These are phyloP conservation scores for Avahi laniger DNA, from an alignment of 2,797 vertebrate species.

Conservation along the genomic window DNA sequence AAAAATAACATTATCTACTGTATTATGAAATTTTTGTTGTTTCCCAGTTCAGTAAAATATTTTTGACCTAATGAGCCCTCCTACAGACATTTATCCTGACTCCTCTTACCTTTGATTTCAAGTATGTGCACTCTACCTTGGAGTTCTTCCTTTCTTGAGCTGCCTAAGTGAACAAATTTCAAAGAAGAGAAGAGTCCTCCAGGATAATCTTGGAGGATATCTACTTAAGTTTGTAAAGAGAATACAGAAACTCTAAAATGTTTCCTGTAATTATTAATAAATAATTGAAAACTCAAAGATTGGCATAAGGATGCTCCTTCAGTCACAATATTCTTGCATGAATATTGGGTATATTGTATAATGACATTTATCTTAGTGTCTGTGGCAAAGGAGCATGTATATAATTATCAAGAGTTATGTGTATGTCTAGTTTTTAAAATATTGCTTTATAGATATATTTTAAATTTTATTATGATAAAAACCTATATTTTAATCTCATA, in stretches of 20 bases:
- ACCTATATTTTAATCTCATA: conserved; percentile 1
- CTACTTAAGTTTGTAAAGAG: conserved; percentile 53
- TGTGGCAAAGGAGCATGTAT: background rate
- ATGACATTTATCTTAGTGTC: conserved; percentile 24
- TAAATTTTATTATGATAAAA: background rate
- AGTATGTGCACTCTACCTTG: conserved; percentile 3
- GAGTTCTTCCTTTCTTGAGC: conserved; percentile 56
- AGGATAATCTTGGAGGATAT: conserved; percentile 46
- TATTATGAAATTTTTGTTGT: conserved; percentile 5
- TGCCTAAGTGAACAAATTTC: conserved; percentile 53
- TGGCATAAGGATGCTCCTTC: conserved; percentile 5
- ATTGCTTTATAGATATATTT: background rate
- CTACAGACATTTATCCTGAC: background rate
- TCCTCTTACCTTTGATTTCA: conserved; percentile 52
- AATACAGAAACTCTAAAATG: conserved; percentile 2
- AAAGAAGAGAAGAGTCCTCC: conserved; percentile 53
- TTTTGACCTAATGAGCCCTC: background rate
- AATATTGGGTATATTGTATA: background rate
- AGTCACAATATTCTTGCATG: conserved; percentile 12
- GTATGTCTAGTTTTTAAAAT: conserved; percentile 6
- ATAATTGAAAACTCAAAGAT: conserved; percentile 28
- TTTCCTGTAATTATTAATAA: conserved; percentile 61
- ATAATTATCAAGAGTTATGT: background rate
- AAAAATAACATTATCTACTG: background rate
- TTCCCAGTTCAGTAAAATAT: conserved; percentile 28